phyloP scores from a whole-genome alignment of 2,113 vertebrate genomes.

The Vanacampus margaritifer region DNA sequence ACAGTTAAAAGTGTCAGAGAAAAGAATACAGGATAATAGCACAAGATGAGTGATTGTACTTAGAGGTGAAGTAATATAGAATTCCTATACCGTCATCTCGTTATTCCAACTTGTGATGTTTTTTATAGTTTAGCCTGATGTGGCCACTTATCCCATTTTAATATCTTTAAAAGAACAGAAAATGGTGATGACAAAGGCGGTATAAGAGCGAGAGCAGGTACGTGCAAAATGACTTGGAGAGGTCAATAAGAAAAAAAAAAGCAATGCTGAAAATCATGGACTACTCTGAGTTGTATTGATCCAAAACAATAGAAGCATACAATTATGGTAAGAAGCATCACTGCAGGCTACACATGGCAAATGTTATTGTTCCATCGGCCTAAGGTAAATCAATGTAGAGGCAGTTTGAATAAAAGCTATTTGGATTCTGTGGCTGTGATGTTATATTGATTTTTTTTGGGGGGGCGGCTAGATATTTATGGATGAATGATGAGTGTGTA shows the following conservation, averaged over 20 bases:
- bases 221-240: conserved; percentile 24
- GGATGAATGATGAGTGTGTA: conserved; percentile 32
- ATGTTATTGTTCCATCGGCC: conserved; percentile 34
- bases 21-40: neutral
- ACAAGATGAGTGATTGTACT: neutral
- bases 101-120: conserved; percentile 13
- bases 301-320: conserved; percentile 33
- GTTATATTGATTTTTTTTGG: conserved; percentile 34
- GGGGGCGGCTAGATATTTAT: conserved; percentile 18
- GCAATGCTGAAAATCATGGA: conserved; percentile 24
- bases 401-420: conserved; percentile 32
- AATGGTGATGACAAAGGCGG: conserved; percentile 29
- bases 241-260: conserved; percentile 29
- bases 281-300: conserved; percentile 50
- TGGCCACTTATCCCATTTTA: conserved; percentile 18
- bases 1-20: neutral
- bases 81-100: neutral
- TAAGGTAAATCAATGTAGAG: conserved; percentile 36
- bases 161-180: conserved; percentile 13
- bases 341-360: conserved; percentile 15
- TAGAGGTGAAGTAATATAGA: neutral
- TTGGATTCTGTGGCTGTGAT: conserved; percentile 9
- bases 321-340: conserved; percentile 43
- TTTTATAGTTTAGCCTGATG: conserved; percentile 12
- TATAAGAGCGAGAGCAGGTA: conserved; percentile 9